Evolutionary conservation across 2,797 vertebrate species (phyloP), one percentile per base, ranked within the genome.

Genomic region (Schizopygopsis malacanthus): DNA sequence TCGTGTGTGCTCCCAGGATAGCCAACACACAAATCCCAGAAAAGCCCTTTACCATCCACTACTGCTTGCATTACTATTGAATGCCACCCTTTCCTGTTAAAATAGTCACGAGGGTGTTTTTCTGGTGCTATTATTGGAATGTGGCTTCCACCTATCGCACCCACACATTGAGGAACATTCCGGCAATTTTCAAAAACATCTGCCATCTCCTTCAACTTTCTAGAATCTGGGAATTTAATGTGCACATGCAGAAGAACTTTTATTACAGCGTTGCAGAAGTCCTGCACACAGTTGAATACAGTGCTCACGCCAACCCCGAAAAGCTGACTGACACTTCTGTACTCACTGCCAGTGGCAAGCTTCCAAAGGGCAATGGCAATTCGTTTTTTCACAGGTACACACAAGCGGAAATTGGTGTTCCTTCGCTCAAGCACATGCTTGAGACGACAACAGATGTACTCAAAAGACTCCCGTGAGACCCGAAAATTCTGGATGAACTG

Each of bases 1-100:
- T 92, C 87, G 0, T 87, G 84, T 13, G 88, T 56, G 20, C 88
- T 86, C 1, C 83, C 90, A 0, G 89, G 89, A 77, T 80, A 89
- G 15, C 90, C 89, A 1, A 91, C 87, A 18, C 89, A 88, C 11
- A 93, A 37, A 47, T 90, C 90, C 90, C 92, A 92, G 61, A 93
- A 92, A 1, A 90, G 87, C 3, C 88, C 90, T 0, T 90, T 79
- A 0, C 88, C 85, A 65, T 92, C 90, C 0, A 92, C 91, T 2
- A 90, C 91, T 0, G 86, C 85, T 65, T 91, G 88, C 0, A 92
- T 54, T 1, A 91, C 80, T 43, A 90, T 69, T 0, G 82, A 90
- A n/a, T 90, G 82, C 89, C 91, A 91, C 0, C 90, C 92, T 12
- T 91, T 91, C 5, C 83, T 75, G 25, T 91, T 93, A 39, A 81